phyloP scores from a whole-genome alignment of 2,113 vertebrate genomes.

The Ibidorhyncha struthersii region DNA sequence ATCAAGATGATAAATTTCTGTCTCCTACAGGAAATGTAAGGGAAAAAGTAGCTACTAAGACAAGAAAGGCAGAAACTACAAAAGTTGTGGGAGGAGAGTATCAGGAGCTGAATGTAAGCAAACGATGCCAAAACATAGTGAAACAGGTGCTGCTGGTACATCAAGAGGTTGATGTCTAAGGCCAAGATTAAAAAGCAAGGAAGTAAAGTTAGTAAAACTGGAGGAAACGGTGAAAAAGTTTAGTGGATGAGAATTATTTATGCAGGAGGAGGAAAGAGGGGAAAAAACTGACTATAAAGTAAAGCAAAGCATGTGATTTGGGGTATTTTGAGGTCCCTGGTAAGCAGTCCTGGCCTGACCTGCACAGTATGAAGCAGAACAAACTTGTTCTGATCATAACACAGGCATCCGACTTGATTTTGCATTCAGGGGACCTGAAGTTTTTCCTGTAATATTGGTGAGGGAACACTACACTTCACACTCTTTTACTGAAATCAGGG shows the following conservation, averaged over 20 bases:
- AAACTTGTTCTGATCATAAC: not conserved
- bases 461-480: not conserved
- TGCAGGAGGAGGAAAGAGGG: not conserved
- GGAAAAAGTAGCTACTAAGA: not conserved
- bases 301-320: not conserved
- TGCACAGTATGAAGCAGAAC: not conserved
- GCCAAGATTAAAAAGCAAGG: not conserved
- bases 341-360: not conserved
- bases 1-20: not conserved
- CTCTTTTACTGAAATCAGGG: not conserved
- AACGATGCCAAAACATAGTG: not conserved
- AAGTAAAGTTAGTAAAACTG: not conserved
- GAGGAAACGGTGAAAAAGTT: not conserved
- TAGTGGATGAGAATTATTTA: not conserved
- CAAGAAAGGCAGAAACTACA: not conserved
- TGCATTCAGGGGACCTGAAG: not conserved
- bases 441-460: not conserved
- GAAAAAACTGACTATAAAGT: fast-evolving
- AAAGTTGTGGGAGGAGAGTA: not conserved
- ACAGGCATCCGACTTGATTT: not conserved
- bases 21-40: not conserved
- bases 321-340: not conserved
- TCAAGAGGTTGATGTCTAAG: not conserved
- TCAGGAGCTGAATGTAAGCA: not conserved
- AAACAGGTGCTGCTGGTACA: not conserved